Evolutionary conservation across 2,888 invertebrate genomes (phyloP).

Genomic region (Argynnis bischoffii): DNA sequence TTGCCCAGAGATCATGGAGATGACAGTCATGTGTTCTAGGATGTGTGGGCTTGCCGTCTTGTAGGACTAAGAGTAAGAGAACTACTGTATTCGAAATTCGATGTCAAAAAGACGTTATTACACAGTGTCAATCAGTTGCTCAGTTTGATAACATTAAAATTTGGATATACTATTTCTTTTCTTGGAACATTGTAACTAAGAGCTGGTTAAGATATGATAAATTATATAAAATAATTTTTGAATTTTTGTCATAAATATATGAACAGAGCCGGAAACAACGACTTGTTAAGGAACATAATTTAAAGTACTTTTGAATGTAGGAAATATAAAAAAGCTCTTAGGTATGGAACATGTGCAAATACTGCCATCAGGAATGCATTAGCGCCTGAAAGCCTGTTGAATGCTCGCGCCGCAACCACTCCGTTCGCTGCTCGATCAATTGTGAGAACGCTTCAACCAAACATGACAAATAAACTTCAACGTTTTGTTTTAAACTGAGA

Average conservation of each 20-base stretch:
- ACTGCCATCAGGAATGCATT: conserved; percentile 22
- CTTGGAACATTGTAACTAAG: no score
- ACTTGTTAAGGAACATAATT: conserved; percentile 10
- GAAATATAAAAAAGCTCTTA: conserved; percentile 15
- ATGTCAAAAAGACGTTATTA: no score
- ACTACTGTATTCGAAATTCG: no score
- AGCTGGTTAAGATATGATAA: no score
- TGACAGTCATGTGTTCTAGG: no score
- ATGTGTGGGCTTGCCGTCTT: no score
- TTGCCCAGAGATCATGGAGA: no score
- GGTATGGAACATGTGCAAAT: conserved; percentile 15
- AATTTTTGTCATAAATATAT: not conserved
- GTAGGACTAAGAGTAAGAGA: no score
- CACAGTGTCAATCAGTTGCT: no score
- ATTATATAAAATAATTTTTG: no score
- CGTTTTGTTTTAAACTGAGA: conserved; percentile 4
- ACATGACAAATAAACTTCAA: conserved; percentile 5
- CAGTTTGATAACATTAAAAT: no score
- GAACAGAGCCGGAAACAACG: not conserved
- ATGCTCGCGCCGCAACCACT: conserved; percentile 1
- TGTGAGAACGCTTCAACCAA: conserved; percentile 8
- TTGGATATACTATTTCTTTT: no score
- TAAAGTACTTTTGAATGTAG: conserved; percentile 16
- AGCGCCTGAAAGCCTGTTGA: conserved; percentile 22
- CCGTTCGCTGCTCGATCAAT: conserved; percentile 6